Evolutionary conservation across 1,140 invertebrate genomes (phyloP).

Genomic region (Stegodyphus dumicola): DNA sequence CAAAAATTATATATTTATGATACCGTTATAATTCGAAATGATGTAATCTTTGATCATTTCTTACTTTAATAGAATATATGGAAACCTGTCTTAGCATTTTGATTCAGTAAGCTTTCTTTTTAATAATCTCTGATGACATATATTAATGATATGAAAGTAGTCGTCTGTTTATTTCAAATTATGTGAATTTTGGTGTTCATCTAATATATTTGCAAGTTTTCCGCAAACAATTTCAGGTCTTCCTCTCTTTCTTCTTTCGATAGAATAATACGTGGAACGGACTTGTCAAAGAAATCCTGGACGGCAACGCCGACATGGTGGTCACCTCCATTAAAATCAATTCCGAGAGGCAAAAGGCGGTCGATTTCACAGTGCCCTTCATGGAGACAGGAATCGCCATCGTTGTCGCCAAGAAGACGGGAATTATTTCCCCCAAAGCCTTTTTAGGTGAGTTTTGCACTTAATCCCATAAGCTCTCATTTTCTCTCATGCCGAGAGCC

Average conservation of each 20-base stretch:
- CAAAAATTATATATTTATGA: no score
- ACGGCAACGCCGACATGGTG: slow-evolving; percentile 93
- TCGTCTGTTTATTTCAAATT: no score
- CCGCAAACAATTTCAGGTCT: neutral
- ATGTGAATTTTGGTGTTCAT: no score
- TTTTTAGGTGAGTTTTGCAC: slow-evolving; percentile 79
- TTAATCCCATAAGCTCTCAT: neutral
- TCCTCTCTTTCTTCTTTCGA: neutral
- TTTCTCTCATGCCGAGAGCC: no score
- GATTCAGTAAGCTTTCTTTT: no score
- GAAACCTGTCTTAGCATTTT: no score
- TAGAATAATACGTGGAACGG: slow-evolving; percentile 95
- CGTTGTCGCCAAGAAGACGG: slow-evolving; percentile 95
- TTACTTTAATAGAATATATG: no score
- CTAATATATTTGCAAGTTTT: neutral
- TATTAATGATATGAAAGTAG: no score
- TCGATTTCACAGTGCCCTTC: slow-evolving; percentile 96
- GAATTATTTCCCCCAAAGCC: slow-evolving; percentile 97
- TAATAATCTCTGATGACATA: no score
- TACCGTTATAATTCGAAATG: no score
- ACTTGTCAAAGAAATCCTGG: slow-evolving; percentile 90
- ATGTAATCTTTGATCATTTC: no score
- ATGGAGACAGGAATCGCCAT: slow-evolving; percentile 99
- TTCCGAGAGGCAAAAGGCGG: slow-evolving; percentile 90
- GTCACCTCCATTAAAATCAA: slow-evolving; percentile 97